These are phyloP conservation scores for Disparrhopalites patrizii DNA, from an alignment of 2,888 invertebrate genomes.

Conservation along the genomic window DNA sequence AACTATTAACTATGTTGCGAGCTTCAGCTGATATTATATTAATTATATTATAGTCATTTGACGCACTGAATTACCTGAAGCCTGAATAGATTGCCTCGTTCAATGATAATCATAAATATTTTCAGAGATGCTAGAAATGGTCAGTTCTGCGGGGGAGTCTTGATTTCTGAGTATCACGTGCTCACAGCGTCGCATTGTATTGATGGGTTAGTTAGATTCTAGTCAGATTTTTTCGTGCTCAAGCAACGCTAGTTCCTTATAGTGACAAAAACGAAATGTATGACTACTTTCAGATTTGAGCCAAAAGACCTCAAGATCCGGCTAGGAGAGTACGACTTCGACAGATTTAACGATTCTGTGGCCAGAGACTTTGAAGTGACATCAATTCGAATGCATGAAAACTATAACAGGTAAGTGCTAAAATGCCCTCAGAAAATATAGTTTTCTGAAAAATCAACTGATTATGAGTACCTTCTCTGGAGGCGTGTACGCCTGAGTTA, in stretches of 20 bases:
- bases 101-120: no score
- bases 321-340: conserved; percentile 77
- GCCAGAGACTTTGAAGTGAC: conserved; percentile 65
- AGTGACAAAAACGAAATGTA: background rate
- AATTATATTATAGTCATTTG: no score
- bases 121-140: conserved; percentile 49
- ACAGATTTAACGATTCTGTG: conserved; percentile 63
- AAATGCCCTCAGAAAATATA: background rate
- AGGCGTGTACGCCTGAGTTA: no score
- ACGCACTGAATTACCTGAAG: no score
- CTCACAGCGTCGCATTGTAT: conserved; percentile 74
- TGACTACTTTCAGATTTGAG: conserved; percentile 54
- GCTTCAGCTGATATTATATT: background rate
- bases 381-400: conserved; percentile 64
- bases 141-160: conserved; percentile 73
- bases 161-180: conserved; percentile 73
- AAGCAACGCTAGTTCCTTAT: background rate
- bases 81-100: no score
- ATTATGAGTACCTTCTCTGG: no score
- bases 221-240: conserved; percentile 3
- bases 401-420: conserved; percentile 57
- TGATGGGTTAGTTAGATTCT: conserved; percentile 56
- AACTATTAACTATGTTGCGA: no score
- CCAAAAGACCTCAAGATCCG: conserved; percentile 64
- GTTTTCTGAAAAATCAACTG: background rate